Base-by-base conservation (phyloP, 2,113 vertebrate genomes). In the Procavia capensis region DNA sequence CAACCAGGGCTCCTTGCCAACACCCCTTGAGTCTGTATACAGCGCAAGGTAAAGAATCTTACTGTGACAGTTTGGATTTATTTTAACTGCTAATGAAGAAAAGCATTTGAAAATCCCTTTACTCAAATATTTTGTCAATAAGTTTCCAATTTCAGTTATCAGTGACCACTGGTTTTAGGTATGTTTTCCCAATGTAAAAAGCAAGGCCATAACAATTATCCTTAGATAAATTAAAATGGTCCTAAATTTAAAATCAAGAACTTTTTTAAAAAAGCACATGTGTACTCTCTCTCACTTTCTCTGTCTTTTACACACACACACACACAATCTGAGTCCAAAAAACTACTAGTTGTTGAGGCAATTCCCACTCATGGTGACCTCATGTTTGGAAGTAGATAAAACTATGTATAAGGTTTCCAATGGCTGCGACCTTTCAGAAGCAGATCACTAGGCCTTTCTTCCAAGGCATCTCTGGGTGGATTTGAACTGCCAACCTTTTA, bases 171-270 rank as follows among this genome's bases (percentile, higher is more conserved):
- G 72, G 20, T 89, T 93, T 90, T 90, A 88, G 7, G 85, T 41
- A 75, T 68, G 79, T 13, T 50, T 91, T 93, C 29, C 83, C 82
- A 45, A 47, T 34, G 41, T 14, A 90, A 95, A 95, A 96, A 68
- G 25, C 34, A 80, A 94, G 70, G 36, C 41, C 75, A 92, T 7
- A 82, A 10, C 4, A 66, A 91, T 45, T 75, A 92, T 74, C 36
- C 27, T 34, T 94, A 94, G 91, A 59, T 82, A 61, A 97, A 82
- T 90, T 50, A 90, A 89, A 95, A 92, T 64, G 41, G 24, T 88
- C 66, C 82, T 70, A 86, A 95, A 83, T 75, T 82, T n/a, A 83
- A 94, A 93, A 97, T 39, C 43, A 84, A 95, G 81, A 70, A 80
- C 27, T n/a, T n/a, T n/a, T n/a, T n/a, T n/a, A n/a, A n/a, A n/a